These are phyloP conservation scores for Macrochelys suwanniensis DNA, from an alignment of 2,797 vertebrate species.

Conservation along the genomic window DNA sequence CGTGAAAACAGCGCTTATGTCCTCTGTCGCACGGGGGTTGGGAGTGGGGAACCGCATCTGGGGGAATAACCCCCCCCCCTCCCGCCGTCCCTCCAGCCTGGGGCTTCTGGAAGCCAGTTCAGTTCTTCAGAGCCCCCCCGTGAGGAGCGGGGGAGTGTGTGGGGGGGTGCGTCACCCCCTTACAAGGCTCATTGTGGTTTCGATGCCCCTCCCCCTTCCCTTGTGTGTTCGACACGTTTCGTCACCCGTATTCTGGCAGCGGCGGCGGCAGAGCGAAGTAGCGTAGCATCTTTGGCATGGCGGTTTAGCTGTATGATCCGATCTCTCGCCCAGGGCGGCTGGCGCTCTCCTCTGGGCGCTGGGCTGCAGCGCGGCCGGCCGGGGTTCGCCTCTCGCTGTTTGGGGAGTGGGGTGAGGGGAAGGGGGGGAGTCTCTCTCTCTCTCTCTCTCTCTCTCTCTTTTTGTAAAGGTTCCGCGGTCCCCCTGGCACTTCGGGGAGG, in stretches of 20 bases:
- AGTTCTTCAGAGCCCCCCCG: conserved; percentile 3
- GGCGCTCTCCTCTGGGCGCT: neutral
- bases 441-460: conserved; percentile 33
- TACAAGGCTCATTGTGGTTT: neutral
- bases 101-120: conserved; percentile 22
- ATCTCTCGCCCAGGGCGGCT: neutral
- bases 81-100: neutral
- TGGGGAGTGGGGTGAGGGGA: neutral
- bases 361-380: neutral
- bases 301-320: conserved; percentile 87
- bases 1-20: neutral
- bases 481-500: neutral
- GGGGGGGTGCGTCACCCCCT: neutral
- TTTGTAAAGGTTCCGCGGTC: neutral
- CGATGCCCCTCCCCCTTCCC: conserved; percentile 48
- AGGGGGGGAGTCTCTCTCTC: conserved; percentile 15
- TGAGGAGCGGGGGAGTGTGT: too few relatives aligned
- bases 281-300: conserved; percentile 92
- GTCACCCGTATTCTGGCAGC: neutral
- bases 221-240: neutral
- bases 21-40: neutral
- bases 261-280: neutral
- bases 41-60: rapidly evolving
- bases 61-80: neutral
- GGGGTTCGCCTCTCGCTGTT: neutral